Evolutionary conservation across 2,888 invertebrate genomes (phyloP).

Genomic region (Ditylenchus weischeri): DNA sequence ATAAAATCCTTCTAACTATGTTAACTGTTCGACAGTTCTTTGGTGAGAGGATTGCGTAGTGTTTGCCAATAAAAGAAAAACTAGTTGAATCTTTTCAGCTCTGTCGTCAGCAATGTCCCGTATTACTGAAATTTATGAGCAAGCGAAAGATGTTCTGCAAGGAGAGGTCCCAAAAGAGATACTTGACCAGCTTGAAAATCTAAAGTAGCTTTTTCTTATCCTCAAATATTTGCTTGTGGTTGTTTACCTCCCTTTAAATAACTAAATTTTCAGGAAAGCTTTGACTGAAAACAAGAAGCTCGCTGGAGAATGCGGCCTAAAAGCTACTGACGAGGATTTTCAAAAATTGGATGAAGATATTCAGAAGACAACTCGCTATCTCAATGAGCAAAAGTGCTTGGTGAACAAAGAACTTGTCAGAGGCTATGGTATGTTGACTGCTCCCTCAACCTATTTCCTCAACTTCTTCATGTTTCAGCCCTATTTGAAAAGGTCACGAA

Average conservation of each 20-base stretch:
- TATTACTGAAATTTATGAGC: too few relatives aligned
- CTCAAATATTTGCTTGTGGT: too few relatives aligned
- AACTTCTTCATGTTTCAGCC: slow-evolving; percentile 9
- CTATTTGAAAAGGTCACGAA: slow-evolving; percentile 8
- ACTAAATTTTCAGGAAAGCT: slow-evolving; percentile 12
- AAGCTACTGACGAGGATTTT: slow-evolving; percentile 1
- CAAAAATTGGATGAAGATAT: slow-evolving; percentile 13
- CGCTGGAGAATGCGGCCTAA: not conserved
- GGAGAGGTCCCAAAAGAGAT: not conserved
- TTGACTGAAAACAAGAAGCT: slow-evolving; percentile 18
- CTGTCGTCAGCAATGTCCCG: too few relatives aligned
- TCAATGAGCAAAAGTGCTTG: slow-evolving; percentile 5
- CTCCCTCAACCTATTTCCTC: not conserved
- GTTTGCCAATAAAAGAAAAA: too few relatives aligned
- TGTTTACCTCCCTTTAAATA: too few relatives aligned
- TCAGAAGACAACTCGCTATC: slow-evolving; percentile 1
- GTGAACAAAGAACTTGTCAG: slow-evolving; percentile 8
- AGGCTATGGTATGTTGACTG: not conserved
- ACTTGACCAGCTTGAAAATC: not conserved
- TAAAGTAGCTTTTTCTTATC: not conserved
- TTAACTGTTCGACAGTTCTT: too few relatives aligned
- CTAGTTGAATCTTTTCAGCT: too few relatives aligned
- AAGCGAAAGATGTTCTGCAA: not conserved
- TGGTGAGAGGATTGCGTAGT: too few relatives aligned
- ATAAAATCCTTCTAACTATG: too few relatives aligned